Base-by-base conservation (phyloP, 2,797 vertebrate genomes). In the Eurystomus glaucurus region DNA sequence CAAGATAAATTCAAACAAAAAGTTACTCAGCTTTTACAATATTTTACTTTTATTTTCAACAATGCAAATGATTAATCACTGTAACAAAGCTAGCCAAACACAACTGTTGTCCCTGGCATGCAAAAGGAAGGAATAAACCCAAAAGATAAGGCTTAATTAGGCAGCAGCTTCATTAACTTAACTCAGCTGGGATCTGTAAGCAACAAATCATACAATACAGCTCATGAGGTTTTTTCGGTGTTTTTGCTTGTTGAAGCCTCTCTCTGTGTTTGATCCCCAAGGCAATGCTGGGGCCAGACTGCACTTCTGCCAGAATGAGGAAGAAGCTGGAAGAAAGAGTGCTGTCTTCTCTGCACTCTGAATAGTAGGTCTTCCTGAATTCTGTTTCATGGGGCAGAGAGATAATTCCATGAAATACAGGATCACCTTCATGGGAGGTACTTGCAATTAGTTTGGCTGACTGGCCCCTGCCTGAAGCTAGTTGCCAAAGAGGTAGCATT, bases 31-130 rank as follows among this genome's bases (percentile, higher is more conserved):
- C 2, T 64, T 86, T 57, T 52, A 45, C 3, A 16, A 6, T 33
- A 54, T 70, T 88, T 91, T 65, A 45, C 19, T 78, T 82, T 41
- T 58, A 39, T 55, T 90, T 94, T 85, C 57, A 84, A 25, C 26
- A 29, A 19, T 6, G 14, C 2, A 62, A 71, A 57, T 65, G 21
- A 51, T 23, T 35, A 78, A 57, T 13, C 11, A 14, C 4, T 43
- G 15, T 39, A 88, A 70, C 19, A 82, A 74, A 87, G n/a, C 4
- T 33, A 33, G 28, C 10, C 41, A 64, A 81, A 88, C 25, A 37
- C 20, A 68, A 21, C 46, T 74, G 9, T 21, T 71, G 39, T 55
- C 33, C 48, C 12, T 75, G 57, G 9, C 35, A 75, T 20, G 7
- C 14, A 79, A 79, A 76, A 83, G 2, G 8, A 85, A 83, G 65